phyloP scores from a whole-genome alignment of 2,113 vertebrate species.

The Machaerirhynchus nigripectus region DNA sequence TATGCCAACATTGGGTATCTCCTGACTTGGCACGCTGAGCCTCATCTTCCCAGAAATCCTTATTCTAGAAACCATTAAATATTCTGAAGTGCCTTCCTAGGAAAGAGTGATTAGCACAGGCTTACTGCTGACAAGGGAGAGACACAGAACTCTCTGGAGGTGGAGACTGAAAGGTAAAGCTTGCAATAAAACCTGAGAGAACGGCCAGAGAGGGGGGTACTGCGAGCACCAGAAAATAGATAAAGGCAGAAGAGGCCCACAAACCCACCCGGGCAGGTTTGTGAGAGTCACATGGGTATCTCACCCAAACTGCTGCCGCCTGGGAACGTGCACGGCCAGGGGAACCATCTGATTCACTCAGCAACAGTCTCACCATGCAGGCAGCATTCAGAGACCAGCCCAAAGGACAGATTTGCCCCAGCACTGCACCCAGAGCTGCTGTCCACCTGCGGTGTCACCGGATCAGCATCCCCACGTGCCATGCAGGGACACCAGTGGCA shows the following conservation, averaged over 20 bases:
- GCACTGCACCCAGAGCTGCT: background rate
- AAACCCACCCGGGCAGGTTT: background rate
- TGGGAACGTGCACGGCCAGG: background rate
- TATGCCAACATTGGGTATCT: background rate
- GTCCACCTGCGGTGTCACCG: background rate
- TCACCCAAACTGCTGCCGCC: background rate
- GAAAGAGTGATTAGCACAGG: conserved; percentile 26
- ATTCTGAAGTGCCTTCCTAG: conserved; percentile 23
- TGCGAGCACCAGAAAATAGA: background rate
- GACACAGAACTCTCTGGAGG: conserved; percentile 4
- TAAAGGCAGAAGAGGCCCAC: background rate
- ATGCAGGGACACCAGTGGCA: background rate
- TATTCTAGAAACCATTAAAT: conserved; percentile 6
- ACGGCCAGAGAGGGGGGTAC: background rate
- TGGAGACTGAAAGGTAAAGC: conserved; percentile 9
- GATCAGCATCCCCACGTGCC: fast-evolving
- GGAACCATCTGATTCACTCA: background rate
- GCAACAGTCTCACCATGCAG: background rate
- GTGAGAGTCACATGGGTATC: background rate
- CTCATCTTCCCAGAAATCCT: conserved; percentile 12
- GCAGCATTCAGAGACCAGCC: background rate
- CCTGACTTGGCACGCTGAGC: background rate
- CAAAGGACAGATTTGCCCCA: background rate
- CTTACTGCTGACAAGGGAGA: conserved; percentile 28
- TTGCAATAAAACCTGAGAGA: background rate